These are phyloP conservation scores for Rhaphigaster nebulosa DNA, from an alignment of 2,888 invertebrate genomes.

Conservation along the genomic window DNA sequence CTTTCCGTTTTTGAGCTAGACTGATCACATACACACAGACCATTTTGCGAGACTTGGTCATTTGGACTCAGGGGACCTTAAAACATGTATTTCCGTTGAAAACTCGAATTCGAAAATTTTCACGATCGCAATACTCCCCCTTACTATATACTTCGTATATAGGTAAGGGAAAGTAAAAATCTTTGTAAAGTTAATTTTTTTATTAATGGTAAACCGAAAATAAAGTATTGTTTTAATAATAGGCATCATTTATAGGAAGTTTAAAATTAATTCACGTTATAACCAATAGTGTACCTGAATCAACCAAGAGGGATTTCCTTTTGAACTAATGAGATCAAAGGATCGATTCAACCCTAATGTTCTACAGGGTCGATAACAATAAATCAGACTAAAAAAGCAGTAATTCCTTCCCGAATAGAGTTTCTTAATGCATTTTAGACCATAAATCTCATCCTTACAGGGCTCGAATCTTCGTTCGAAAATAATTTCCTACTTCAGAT, in stretches of 20 bases:
- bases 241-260: not conserved
- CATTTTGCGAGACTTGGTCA: too few species aligned
- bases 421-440: constrained; percentile 31
- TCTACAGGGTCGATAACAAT: constrained; percentile 21
- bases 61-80: too few species aligned
- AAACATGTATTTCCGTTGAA: too few species aligned
- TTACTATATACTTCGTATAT: too few species aligned
- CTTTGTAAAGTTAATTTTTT: too few species aligned
- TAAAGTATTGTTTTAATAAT: not conserved
- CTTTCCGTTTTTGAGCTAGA: too few species aligned
- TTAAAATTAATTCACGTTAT: not conserved
- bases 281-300: not conserved
- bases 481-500: constrained; percentile 20
- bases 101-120: too few species aligned
- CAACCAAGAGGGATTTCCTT: not conserved
- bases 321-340: not conserved
- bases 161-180: too few species aligned
- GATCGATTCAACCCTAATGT: not conserved
- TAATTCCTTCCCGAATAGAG: constrained; percentile 16
- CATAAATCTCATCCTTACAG: constrained; percentile 24
- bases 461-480: not conserved
- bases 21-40: too few species aligned
- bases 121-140: too few species aligned
- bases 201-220: too few species aligned
- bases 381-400: constrained; percentile 30